These are phyloP conservation scores for Muscina levida DNA, from an alignment of 2,888 invertebrate genomes.

Conservation along the genomic window DNA sequence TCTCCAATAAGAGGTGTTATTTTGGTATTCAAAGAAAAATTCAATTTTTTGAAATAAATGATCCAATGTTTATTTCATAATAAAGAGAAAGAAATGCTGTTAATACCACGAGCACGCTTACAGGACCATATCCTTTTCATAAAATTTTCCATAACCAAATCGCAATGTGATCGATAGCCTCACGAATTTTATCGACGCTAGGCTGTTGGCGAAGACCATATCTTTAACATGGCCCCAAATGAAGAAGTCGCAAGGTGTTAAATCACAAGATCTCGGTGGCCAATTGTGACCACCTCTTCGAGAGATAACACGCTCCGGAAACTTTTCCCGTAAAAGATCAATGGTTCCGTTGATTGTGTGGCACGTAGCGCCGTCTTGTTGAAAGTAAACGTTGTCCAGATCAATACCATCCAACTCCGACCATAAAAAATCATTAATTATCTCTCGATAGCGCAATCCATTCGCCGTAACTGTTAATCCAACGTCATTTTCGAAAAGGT, in stretches of 20 bases:
- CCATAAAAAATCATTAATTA: too few relatives aligned
- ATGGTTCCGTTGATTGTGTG: constrained; percentile 26
- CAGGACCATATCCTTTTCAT: too few relatives aligned
- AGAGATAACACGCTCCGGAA: too few relatives aligned
- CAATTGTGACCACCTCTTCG: background rate
- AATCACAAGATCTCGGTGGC: constrained; percentile 12
- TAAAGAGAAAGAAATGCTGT: too few relatives aligned
- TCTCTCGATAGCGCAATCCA: too few relatives aligned
- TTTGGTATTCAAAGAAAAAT: too few relatives aligned
- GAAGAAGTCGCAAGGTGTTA: constrained; percentile 7
- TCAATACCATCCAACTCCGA: background rate
- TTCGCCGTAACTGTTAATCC: background rate
- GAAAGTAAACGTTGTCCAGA: background rate
- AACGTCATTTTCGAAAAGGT: background rate
- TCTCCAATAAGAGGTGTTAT: too few relatives aligned
- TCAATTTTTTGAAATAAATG: too few relatives aligned
- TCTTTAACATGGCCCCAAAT: background rate
- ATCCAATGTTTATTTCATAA: too few relatives aligned
- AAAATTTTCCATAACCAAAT: too few relatives aligned
- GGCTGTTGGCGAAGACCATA: background rate
- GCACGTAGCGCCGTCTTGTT: constrained; percentile 55
- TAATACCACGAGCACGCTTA: too few relatives aligned
- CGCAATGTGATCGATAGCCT: too few relatives aligned
- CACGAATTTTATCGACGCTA: constrained; percentile 1
- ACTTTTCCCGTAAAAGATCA: background rate